Evolutionary conservation across 2,113 vertebrate genomes (phyloP), one percentile per base, ranked within the genome.

Genomic region (Halcyon malimbica): DNA sequence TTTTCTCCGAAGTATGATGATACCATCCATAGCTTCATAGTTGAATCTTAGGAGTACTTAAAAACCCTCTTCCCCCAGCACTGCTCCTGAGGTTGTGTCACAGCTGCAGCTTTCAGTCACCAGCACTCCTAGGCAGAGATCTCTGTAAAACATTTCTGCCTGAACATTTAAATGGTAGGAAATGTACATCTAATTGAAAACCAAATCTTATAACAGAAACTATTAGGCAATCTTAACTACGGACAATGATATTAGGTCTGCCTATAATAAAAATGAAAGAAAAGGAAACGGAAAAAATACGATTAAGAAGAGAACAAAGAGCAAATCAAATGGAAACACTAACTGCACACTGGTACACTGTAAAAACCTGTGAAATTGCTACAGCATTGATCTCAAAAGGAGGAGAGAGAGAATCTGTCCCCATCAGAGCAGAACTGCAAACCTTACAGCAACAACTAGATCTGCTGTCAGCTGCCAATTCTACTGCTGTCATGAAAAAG

Each of bases 391-490:
- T 62, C 35, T 63, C 29, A 78, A 33, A 21, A 59, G 59, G n/a
- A 86, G 50, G 16, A 91, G 37, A 56, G 59, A 86, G 37, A 80
- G 69, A 83, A 54, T 70, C 62, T 12, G 6, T 62, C 62, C 28
- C 46, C 60, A 54, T 41, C 69, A 76, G 41, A 86, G 39, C 60
- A 75, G 75, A 88, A 78, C 48, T 84, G 69, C 35, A 88, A 79
- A 89, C 90, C 60, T 75, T 80, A 62, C 19, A 62, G 87, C 59
- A 94, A 37, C 37, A 87, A 53, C 41, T 70, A 92, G 76, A 44
- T 28, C 53, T 68, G 78, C 33, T 44, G 69, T 62, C 60, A 90
- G 90, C 68, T 92, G 83, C 79, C 86, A 90, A 26, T 92, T 95
- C 80, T 70, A 67, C 39, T 42, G 69, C 42, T 84, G 44, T 81